A percentile compares a stretch with the other conserved stretches of the same genome.
Conservation (phyloP, 2,888 invertebrate genomes). For the Nemotelus nigrinus region DNA sequence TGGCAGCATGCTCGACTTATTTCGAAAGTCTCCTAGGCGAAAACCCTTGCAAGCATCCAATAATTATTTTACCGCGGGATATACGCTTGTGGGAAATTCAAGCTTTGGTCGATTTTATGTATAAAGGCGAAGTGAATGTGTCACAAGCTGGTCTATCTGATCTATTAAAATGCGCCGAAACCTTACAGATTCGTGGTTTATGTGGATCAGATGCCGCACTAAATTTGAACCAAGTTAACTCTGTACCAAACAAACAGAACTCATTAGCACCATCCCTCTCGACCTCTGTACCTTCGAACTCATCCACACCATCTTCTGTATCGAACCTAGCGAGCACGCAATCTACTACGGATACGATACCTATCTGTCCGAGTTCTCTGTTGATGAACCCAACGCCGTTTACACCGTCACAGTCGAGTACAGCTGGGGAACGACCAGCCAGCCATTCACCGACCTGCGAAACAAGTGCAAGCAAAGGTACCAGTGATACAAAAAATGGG, state of each 20-base stretch:
- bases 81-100: slow-evolving; percentile 87
- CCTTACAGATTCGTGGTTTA: slow-evolving; percentile 80
- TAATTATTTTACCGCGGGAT: slow-evolving; percentile 82
- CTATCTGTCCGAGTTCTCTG: neutral
- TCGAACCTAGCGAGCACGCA: neutral
- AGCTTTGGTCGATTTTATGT: slow-evolving; percentile 89
- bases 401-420: neutral
- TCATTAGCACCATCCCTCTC: slow-evolving; percentile 58
- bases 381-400: neutral
- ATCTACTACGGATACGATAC: neutral
- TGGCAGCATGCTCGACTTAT: slow-evolving; percentile 87
- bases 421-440: neutral
- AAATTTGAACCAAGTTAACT: slow-evolving; percentile 25
- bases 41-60: slow-evolving; percentile 89
- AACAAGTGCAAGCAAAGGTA: neutral
- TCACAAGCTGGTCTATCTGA: slow-evolving; percentile 85
- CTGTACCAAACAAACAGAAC: slow-evolving; percentile 44
- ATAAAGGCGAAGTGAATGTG: slow-evolving; percentile 88
- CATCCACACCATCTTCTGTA: slow-evolving; percentile 43
- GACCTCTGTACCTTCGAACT: slow-evolving; percentile 60
- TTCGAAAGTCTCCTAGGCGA: slow-evolving; percentile 61
- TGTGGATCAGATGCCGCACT: slow-evolving; percentile 63
- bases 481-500: neutral
- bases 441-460: neutral
- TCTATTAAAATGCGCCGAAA: slow-evolving; percentile 84